phyloP scores from a whole-genome alignment of 2,113 vertebrate genomes.

The Hucho hucho region DNA sequence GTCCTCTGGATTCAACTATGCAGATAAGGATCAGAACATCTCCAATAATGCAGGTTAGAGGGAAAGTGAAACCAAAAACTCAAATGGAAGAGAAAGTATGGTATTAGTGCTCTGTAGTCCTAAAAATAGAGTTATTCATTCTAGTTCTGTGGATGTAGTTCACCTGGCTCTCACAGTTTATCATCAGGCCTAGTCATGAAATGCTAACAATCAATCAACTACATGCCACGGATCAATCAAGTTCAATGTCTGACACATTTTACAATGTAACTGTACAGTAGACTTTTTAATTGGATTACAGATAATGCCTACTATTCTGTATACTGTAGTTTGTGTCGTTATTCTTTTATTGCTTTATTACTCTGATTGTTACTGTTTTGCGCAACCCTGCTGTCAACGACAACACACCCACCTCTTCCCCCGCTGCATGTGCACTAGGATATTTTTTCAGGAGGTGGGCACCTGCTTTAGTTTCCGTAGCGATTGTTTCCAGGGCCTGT shows the following conservation, averaged over 20 bases:
- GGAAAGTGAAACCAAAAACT: too few species aligned
- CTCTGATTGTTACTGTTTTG: constrained; percentile 7
- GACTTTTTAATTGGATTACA: background rate
- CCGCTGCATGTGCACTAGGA: constrained; percentile 26
- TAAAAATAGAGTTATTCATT: too few species aligned
- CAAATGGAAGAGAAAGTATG: too few species aligned
- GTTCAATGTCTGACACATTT: background rate
- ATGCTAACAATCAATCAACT: too few species aligned
- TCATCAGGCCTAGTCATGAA: too few species aligned
- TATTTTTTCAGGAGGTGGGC: constrained; percentile 67
- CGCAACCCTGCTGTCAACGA: constrained; percentile 19
- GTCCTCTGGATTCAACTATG: background rate
- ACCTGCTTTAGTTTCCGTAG: constrained; percentile 63
- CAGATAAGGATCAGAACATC: background rate
- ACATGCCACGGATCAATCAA: background rate
- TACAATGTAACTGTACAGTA: background rate
- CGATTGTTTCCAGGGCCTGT: constrained; percentile 62
- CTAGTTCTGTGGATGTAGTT: too few species aligned
- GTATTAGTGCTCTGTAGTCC: too few species aligned
- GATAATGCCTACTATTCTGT: background rate
- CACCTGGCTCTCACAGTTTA: too few species aligned
- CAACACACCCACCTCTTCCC: constrained; percentile 26
- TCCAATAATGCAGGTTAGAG: too few species aligned
- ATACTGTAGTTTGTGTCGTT: constrained; percentile 31
- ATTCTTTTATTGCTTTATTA: constrained; percentile 44